These are phyloP conservation scores for Nipponia nippon DNA, from an alignment of 2,113 vertebrate species.

Conservation along the genomic window DNA sequence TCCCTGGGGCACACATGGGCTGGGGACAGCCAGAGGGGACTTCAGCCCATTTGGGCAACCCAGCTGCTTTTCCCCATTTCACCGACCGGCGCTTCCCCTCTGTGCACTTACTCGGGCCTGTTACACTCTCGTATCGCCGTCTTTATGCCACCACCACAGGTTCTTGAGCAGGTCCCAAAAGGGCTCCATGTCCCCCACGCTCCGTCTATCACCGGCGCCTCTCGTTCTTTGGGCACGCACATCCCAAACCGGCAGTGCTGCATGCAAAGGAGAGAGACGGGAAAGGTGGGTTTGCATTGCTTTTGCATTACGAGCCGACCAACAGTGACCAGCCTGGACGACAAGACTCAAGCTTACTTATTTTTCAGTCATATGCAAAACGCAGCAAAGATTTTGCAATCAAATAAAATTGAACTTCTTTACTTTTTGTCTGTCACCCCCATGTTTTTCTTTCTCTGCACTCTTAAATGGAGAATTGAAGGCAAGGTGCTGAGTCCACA, in stretches of 20 bases:
- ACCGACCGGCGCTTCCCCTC: accelerated
- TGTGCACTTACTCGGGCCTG: conserved; percentile 86
- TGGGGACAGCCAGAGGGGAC: not conserved
- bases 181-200: conserved; percentile 96
- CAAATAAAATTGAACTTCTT: not conserved
- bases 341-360: not conserved
- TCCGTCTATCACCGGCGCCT: conserved; percentile 79
- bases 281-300: not conserved
- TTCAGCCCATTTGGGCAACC: not conserved
- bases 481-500: not conserved
- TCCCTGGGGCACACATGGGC: not conserved
- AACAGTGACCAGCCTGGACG: not conserved
- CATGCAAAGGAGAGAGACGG: not conserved
- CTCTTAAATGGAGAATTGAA: not conserved
- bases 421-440: not conserved
- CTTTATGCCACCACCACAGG: conserved; percentile 94
- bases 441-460: not conserved
- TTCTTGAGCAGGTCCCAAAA: conserved; percentile 92
- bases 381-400: not conserved
- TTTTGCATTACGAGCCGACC: accelerated
- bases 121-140: conserved; percentile 91
- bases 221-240: conserved; percentile 89
- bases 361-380: not conserved
- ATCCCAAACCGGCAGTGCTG: conserved; percentile 95
- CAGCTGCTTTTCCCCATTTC: not conserved